phyloP scores from a whole-genome alignment of 2,113 vertebrate species.

The Craseonycteris thonglongyai region DNA sequence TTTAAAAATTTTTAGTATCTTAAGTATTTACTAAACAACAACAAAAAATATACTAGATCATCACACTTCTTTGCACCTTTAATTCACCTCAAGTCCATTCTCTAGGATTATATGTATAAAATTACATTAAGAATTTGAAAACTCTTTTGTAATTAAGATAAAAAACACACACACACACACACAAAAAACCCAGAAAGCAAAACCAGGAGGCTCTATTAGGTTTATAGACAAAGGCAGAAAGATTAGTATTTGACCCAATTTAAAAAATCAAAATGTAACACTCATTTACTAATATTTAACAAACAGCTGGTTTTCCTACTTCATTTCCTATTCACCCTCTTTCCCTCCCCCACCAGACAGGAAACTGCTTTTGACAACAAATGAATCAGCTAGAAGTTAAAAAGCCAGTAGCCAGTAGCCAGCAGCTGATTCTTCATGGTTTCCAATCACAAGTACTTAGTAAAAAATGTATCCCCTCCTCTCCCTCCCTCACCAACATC shows the following conservation, averaged over 20 bases:
- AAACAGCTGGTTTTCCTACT: conserved; percentile 79
- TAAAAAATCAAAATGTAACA: conserved; percentile 44
- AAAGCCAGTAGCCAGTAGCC: conserved; percentile 58
- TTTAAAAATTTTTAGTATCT: neutral
- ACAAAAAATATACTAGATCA: neutral
- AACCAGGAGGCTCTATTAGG: neutral
- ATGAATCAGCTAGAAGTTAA: conserved; percentile 83
- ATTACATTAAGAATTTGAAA: conserved; percentile 27
- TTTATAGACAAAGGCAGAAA: conserved; percentile 44
- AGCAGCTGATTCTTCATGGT: conserved; percentile 78
- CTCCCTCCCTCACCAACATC: conserved; percentile 35
- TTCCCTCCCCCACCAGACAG: conserved; percentile 79
- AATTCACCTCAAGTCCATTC: neutral
- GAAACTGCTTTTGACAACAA: conserved; percentile 83
- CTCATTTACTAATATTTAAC: conserved; percentile 67
- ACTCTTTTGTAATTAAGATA: neutral
- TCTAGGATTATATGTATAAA: conserved; percentile 13
- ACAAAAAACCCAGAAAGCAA: neutral
- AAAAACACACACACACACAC: neutral
- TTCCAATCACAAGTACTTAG: conserved; percentile 70
- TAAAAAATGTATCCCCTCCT: neutral
- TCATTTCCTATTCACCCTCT: conserved; percentile 78
- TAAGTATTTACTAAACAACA: neutral
- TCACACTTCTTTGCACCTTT: neutral
- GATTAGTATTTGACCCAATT: conserved; percentile 59